These are phyloP conservation scores for Chrosomus eos DNA, from an alignment of 2,797 vertebrate genomes.

Conservation along the genomic window DNA sequence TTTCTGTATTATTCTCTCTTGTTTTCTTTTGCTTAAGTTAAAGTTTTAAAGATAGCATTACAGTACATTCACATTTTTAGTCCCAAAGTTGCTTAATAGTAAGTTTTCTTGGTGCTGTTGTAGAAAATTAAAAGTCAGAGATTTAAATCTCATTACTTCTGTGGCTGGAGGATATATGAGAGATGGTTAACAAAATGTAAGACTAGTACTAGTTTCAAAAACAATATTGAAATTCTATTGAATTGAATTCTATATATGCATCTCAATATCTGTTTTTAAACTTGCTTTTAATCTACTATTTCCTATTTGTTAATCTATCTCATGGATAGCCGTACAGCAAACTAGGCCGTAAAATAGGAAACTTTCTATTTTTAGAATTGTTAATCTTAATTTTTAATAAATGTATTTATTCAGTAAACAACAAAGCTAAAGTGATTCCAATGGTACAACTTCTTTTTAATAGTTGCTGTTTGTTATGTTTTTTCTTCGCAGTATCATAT, in stretches of 20 bases:
- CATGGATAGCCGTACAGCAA: background rate
- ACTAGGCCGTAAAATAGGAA: background rate
- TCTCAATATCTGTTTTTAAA: background rate
- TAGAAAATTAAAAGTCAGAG: background rate
- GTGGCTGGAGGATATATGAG: background rate
- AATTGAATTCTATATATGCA: background rate
- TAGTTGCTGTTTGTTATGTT: background rate
- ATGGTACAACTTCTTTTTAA: background rate
- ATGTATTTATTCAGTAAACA: background rate
- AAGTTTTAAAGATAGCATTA: background rate
- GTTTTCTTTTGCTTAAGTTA: background rate
- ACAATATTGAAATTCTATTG: too few relatives aligned
- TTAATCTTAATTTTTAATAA: background rate
- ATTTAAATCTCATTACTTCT: constrained; percentile 4
- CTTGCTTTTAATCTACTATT: background rate
- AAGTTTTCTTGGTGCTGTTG: background rate
- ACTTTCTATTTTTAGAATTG: background rate
- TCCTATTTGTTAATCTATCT: background rate
- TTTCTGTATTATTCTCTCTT: background rate
- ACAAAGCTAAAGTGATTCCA: background rate
- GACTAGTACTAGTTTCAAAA: background rate
- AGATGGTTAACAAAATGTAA: background rate
- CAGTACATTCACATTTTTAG: background rate
- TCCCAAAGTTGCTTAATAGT: background rate
- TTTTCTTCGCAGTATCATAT: background rate